These are phyloP conservation scores for Rissa tridactyla DNA, from an alignment of 2,113 vertebrate genomes.

Conservation along the genomic window DNA sequence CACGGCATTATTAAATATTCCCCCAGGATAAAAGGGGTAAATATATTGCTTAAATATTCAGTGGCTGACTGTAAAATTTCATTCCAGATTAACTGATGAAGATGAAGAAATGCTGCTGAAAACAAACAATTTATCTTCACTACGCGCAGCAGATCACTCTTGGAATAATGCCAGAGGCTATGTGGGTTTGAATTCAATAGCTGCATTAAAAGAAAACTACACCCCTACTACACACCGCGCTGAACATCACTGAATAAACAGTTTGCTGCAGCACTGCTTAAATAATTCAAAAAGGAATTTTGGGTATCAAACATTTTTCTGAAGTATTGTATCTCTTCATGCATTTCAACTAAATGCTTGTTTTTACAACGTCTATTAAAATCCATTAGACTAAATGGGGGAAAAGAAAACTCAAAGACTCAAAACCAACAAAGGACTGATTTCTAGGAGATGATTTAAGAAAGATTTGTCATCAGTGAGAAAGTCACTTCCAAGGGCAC, in stretches of 20 bases:
- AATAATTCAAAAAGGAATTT: neutral
- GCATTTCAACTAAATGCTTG: neutral
- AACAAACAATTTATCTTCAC: constrained; percentile 59
- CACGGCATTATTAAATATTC: neutral
- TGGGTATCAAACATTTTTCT: neutral
- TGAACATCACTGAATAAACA: neutral
- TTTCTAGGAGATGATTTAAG: neutral
- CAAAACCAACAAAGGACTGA: neutral
- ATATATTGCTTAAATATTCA: constrained; percentile 41
- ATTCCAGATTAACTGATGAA: constrained; percentile 42
- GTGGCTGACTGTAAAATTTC: constrained; percentile 44
- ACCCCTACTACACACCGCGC: neutral
- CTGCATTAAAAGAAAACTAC: constrained; percentile 2
- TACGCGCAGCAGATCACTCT: neutral
- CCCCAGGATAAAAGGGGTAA: constrained; percentile 42
- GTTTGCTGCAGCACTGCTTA: neutral
- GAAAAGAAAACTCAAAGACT: neutral
- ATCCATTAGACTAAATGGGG: neutral
- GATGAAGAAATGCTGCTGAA: constrained; percentile 57
- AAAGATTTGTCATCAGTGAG: constrained; percentile 10
- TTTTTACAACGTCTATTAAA: neutral
- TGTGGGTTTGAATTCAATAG: constrained; percentile 10
- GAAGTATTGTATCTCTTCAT: neutral
- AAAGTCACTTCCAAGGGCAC: constrained; percentile 53
- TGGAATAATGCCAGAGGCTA: constrained; percentile 19